phyloP scores from a whole-genome alignment of 2,888 invertebrate species.

The Cordylochernes scorpioides region DNA sequence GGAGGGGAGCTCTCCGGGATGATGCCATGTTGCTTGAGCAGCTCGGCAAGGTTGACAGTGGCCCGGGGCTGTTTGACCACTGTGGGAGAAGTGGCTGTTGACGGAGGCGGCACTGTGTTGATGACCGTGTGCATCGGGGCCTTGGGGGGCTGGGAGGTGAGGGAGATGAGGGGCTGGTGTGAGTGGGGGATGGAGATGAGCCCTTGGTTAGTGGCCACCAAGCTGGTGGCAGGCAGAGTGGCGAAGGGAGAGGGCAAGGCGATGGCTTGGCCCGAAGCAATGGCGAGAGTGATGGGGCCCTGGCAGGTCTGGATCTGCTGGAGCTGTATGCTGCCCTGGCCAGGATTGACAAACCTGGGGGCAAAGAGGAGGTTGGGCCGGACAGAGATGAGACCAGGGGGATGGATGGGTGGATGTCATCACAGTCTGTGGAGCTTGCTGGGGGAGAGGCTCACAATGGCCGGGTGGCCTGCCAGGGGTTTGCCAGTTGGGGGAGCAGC shows the following conservation, averaged over 20 bases:
- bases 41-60: constrained; percentile 15
- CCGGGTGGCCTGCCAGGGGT: constrained; percentile 20
- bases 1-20: constrained; percentile 13
- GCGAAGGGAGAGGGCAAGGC: constrained; percentile 8
- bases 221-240: constrained; percentile 7
- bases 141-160: constrained; percentile 9
- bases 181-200: constrained; percentile 7
- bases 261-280: constrained; percentile 16
- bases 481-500: constrained; percentile 11
- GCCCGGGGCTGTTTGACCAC: constrained; percentile 7
- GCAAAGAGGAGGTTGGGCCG: constrained; percentile 12
- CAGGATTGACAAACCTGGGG: constrained; percentile 7
- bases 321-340: constrained; percentile 18
- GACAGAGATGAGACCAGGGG: constrained; percentile 7
- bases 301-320: constrained; percentile 27
- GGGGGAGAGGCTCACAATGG: constrained; percentile 11
- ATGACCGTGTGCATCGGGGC: constrained; percentile 5
- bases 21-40: constrained; percentile 16
- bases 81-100: constrained; percentile 3
- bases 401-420: constrained; percentile 6
- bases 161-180: no score
- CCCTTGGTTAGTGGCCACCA: constrained; percentile 8
- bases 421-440: no score
- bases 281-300: constrained; percentile 25
- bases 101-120: constrained; percentile 4